Conservation (phyloP, 2,113 vertebrate species). For the Ursus arctos region DNA sequence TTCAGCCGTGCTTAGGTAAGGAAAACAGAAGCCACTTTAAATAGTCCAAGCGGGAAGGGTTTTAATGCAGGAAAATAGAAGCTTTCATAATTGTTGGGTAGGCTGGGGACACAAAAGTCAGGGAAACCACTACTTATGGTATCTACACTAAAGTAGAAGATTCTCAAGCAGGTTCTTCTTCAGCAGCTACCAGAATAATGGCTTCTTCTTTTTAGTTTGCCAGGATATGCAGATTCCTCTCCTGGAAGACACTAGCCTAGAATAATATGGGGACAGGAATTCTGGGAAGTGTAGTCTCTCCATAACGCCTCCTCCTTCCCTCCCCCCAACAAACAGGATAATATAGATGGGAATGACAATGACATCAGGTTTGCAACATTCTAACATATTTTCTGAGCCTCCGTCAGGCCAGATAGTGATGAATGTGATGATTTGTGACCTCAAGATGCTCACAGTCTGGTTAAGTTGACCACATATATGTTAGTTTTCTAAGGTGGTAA, state of each 20-base stretch:
- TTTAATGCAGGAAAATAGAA: not conserved
- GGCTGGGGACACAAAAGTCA: not conserved
- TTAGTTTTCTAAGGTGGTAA: slow-evolving; percentile 19
- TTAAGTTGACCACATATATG: not conserved
- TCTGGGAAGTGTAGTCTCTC: not conserved
- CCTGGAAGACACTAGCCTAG: not conserved
- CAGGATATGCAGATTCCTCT: not conserved
- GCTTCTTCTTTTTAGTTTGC: not conserved
- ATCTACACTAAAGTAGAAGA: not conserved
- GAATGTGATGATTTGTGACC: not conserved
- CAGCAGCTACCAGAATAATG: not conserved
- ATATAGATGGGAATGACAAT: not conserved
- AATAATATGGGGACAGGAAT: not conserved
- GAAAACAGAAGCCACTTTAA: not conserved
- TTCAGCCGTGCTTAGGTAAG: not conserved
- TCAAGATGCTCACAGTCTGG: not conserved
- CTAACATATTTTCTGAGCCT: not conserved
- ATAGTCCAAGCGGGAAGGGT: not conserved
- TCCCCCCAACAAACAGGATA: not conserved
- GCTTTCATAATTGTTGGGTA: not conserved
- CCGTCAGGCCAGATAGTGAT: not conserved
- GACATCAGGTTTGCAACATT: not conserved
- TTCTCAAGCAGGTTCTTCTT: not conserved
- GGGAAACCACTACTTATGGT: not conserved
- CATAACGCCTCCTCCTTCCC: not conserved